These are phyloP conservation scores for Aphis craccivora DNA, from an alignment of 1,140 invertebrate species.

Conservation along the genomic window DNA sequence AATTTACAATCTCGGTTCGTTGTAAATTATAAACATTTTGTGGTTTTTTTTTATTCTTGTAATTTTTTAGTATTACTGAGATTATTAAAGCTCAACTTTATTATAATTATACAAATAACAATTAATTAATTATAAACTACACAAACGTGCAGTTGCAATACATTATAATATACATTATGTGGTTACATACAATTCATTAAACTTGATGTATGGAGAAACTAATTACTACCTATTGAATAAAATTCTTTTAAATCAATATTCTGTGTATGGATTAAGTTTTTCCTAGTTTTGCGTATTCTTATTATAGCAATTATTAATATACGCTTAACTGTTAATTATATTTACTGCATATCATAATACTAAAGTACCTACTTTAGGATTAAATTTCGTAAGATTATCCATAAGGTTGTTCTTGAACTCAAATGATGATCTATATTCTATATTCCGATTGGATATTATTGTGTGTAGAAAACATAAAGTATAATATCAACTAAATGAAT, in stretches of 20 bases:
- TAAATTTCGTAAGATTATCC: background rate
- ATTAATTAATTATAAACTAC: conserved; percentile 3
- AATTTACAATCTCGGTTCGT: background rate
- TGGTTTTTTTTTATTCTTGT: background rate
- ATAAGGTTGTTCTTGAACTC: background rate
- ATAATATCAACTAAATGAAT: no score
- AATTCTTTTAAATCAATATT: background rate
- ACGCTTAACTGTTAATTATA: background rate
- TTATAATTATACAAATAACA: background rate
- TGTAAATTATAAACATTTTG: background rate
- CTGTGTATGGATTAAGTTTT: background rate
- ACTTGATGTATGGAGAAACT: background rate
- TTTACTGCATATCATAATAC: background rate
- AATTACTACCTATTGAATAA: background rate
- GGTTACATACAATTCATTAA: background rate
- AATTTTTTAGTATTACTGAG: background rate
- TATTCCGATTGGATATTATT: background rate
- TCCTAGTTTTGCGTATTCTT: background rate
- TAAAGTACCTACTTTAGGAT: background rate
- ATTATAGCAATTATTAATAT: background rate
- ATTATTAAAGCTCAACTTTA: background rate
- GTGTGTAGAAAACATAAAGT: background rate
- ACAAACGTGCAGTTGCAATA: background rate
- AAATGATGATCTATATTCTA: background rate
- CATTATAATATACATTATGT: background rate